Percentiles rank a stretch among this genome's conserved stretches.
These are phyloP conservation scores for Tetragnatha versicolor DNA, from an alignment of 1,140 invertebrate genomes.

Conservation along the genomic window DNA sequence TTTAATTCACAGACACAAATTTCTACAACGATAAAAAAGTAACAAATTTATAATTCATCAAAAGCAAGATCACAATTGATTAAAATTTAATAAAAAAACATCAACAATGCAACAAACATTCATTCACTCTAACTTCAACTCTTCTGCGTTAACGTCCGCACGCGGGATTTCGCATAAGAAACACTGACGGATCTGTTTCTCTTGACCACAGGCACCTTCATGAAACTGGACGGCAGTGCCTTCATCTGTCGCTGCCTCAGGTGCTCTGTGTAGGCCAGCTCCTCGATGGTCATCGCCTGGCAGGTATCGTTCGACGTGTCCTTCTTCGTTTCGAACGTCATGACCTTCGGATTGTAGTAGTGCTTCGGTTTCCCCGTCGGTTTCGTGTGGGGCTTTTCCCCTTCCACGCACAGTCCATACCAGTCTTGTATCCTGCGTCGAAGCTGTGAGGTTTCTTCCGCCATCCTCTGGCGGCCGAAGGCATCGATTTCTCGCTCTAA, in stretches of 20 bases:
- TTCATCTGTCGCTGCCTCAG: conserved; percentile 30
- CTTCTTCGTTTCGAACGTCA: conserved; percentile 14
- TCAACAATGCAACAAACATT: too few relatives aligned
- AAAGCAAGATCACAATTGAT: too few relatives aligned
- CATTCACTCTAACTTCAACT: too few relatives aligned
- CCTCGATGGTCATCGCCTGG: conserved; percentile 26
- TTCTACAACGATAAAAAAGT: too few relatives aligned
- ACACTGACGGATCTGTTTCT: not conserved
- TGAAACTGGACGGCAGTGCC: conserved; percentile 5
- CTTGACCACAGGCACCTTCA: not conserved
- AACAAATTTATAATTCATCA: too few relatives aligned
- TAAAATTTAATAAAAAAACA: too few relatives aligned
- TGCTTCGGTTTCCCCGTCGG: not conserved
- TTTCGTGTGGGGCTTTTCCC: not conserved
- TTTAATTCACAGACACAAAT: too few relatives aligned
- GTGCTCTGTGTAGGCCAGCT: conserved; percentile 27
- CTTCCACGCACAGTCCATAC: conserved; percentile 56
- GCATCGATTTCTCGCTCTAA: conserved; percentile 59
- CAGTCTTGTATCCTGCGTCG: conserved; percentile 37
- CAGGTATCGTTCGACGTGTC: conserved; percentile 26
- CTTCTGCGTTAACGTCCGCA: too few relatives aligned
- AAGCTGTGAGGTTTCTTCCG: conserved; percentile 55
- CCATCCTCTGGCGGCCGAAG: conserved; percentile 61
- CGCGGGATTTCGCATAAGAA: not conserved
- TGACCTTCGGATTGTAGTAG: conserved; percentile 34